phyloP scores from a whole-genome alignment of 2,113 vertebrate species.

The Etheostoma cragini region DNA sequence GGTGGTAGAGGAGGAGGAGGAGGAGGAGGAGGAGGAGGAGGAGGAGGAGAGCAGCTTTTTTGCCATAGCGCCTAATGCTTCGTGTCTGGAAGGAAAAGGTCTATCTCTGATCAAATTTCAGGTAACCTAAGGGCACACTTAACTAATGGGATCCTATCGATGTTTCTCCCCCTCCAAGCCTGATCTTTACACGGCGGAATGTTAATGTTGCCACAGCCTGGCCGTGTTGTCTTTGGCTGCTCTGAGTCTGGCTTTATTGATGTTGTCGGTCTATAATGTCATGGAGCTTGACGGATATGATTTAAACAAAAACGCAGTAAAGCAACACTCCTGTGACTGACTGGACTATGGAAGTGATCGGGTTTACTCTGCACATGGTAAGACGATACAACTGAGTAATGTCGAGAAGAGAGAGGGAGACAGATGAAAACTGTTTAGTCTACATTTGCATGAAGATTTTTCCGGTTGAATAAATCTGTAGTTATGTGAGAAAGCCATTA shows the following conservation, averaged over 20 bases:
- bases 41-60: slow-evolving; percentile 47
- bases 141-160: slow-evolving; percentile 80
- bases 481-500: slow-evolving; percentile 35
- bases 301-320: slow-evolving; percentile 33
- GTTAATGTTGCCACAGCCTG: slow-evolving; percentile 73
- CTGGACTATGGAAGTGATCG: slow-evolving; percentile 59
- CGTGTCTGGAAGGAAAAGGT: slow-evolving; percentile 73
- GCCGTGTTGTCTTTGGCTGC: slow-evolving; percentile 64
- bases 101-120: slow-evolving; percentile 75
- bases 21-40: slow-evolving; percentile 49
- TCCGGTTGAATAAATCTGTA: slow-evolving; percentile 1
- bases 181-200: slow-evolving; percentile 73
- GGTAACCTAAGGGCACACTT: slow-evolving; percentile 77
- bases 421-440: not conserved
- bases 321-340: slow-evolving; percentile 35
- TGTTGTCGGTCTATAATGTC: slow-evolving; percentile 62
- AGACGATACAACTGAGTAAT: slow-evolving; percentile 35
- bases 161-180: slow-evolving; percentile 52
- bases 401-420: not conserved
- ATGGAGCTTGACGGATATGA: slow-evolving; percentile 63
- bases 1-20: slow-evolving; percentile 41
- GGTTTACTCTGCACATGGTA: slow-evolving; percentile 58
- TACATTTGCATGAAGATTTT: slow-evolving; percentile 15
- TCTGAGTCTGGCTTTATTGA: slow-evolving; percentile 55
- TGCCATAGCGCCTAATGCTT: slow-evolving; percentile 64